Evolutionary conservation across 2,888 invertebrate species (phyloP).

Genomic region (Bellardia bayeri): DNA sequence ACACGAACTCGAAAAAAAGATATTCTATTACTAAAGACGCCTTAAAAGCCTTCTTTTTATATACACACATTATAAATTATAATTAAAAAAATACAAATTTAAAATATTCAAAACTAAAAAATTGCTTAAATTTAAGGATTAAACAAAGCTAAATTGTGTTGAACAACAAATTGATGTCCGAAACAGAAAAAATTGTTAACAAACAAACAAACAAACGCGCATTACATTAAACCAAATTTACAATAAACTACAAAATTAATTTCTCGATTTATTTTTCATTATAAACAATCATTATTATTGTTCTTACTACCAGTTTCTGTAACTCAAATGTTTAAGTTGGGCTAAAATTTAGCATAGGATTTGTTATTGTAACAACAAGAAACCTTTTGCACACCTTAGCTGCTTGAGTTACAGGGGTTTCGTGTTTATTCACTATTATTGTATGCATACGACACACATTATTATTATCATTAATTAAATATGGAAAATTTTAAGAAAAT

Average conservation of each 20-base stretch:
- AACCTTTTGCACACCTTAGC: no score
- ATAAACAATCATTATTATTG: constrained; percentile 40
- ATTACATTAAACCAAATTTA: constrained; percentile 24
- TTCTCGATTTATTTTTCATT: constrained; percentile 45
- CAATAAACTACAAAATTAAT: constrained; percentile 44
- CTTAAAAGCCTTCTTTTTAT: constrained; percentile 70
- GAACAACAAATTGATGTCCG: constrained; percentile 47
- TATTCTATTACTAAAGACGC: constrained; percentile 78
- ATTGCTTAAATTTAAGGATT: constrained; percentile 62
- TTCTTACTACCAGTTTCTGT: background rate
- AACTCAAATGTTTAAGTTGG: no score
- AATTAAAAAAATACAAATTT: constrained; percentile 52
- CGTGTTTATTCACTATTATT: constrained; percentile 22
- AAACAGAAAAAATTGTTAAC: constrained; percentile 11
- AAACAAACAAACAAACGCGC: constrained; percentile 33
- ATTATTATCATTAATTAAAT: constrained; percentile 57
- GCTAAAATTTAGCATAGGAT: no score
- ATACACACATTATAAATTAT: constrained; percentile 29
- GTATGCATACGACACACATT: constrained; percentile 36
- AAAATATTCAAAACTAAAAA: constrained; percentile 34
- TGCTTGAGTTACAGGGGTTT: background rate
- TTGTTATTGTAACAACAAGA: no score
- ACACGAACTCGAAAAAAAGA: constrained; percentile 83
- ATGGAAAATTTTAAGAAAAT: constrained; percentile 52
- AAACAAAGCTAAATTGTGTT: constrained; percentile 30